These are phyloP conservation scores for Meghimatium bilineatum DNA, from an alignment of 2,888 invertebrate genomes.

Conservation along the genomic window DNA sequence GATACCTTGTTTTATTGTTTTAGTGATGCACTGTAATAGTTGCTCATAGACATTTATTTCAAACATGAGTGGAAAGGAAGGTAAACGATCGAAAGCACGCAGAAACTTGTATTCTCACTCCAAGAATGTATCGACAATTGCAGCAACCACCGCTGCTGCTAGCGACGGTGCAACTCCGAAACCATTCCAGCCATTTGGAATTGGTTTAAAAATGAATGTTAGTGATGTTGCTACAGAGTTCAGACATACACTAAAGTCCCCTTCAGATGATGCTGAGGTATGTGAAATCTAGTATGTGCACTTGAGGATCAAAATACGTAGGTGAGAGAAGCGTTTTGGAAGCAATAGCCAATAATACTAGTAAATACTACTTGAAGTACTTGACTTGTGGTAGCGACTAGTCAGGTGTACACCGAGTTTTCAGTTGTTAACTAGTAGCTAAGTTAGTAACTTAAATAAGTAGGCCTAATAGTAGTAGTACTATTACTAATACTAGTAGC, in stretches of 20 bases:
- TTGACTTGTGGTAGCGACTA: too few relatives aligned
- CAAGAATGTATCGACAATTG: constrained; percentile 34
- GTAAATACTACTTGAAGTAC: too few relatives aligned
- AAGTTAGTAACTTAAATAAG: too few relatives aligned
- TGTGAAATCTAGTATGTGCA: background rate
- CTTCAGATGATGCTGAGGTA: constrained; percentile 45
- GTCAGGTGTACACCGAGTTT: too few relatives aligned
- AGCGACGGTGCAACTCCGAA: constrained; percentile 19
- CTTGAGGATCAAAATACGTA: background rate
- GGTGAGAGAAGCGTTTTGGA: background rate
- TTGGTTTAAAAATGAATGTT: constrained; percentile 39
- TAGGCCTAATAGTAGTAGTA: too few relatives aligned
- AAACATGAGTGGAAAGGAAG: constrained; percentile 47
- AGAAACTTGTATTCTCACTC: constrained; percentile 46
- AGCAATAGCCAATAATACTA: background rate
- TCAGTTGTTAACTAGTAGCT: too few relatives aligned
- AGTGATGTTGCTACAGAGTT: constrained; percentile 46
- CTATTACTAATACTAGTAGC: too few relatives aligned
- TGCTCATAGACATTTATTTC: constrained; percentile 25
- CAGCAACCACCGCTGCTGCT: constrained; percentile 3
- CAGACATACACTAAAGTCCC: constrained; percentile 17
- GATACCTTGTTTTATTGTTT: constrained; percentile 28
- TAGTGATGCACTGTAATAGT: constrained; percentile 33
- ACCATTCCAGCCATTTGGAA: constrained; percentile 44
- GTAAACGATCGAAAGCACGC: constrained; percentile 45